A percentile compares a stretch with the other conserved stretches of the same genome.
Evolutionary conservation across 2,888 invertebrate species (phyloP).

Genomic region (Pollenia angustigena): DNA sequence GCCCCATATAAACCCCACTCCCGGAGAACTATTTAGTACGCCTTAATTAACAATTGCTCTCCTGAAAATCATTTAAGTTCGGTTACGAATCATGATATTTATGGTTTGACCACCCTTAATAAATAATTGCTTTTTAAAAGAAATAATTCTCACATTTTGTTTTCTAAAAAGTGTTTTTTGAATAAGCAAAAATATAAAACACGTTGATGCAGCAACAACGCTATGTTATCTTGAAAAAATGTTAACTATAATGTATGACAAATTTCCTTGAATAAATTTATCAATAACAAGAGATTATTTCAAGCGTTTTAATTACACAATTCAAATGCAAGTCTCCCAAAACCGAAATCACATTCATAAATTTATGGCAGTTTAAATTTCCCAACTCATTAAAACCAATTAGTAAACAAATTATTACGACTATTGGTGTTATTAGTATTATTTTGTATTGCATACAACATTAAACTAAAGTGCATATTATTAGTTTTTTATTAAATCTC

Average conservation of each 20-base stretch:
- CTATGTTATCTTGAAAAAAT: not conserved
- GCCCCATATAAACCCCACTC: no score
- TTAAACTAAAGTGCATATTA: not conserved
- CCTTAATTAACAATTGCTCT: no score
- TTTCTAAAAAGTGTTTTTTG: no score
- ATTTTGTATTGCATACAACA: not conserved
- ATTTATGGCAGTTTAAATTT: slow-evolving; percentile 63
- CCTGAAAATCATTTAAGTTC: no score
- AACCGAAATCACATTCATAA: not conserved
- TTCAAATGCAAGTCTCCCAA: slow-evolving; percentile 24
- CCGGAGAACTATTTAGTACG: no score
- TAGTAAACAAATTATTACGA: slow-evolving; percentile 66
- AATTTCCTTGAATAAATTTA: slow-evolving; percentile 37
- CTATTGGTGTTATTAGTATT: not conserved
- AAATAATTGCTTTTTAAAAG: no score
- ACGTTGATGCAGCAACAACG: no score
- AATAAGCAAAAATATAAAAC: no score
- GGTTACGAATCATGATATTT: no score
- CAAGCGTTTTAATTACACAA: slow-evolving; percentile 42
- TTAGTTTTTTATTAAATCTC: slow-evolving; percentile 18
- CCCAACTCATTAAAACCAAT: slow-evolving; percentile 67
- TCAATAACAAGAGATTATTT: slow-evolving; percentile 27
- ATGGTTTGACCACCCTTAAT: no score
- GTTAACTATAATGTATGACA: slow-evolving; percentile 17
- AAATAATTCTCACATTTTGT: no score